Evolutionary conservation across 2,113 vertebrate genomes (phyloP).

Genomic region (Saguinus midas): DNA sequence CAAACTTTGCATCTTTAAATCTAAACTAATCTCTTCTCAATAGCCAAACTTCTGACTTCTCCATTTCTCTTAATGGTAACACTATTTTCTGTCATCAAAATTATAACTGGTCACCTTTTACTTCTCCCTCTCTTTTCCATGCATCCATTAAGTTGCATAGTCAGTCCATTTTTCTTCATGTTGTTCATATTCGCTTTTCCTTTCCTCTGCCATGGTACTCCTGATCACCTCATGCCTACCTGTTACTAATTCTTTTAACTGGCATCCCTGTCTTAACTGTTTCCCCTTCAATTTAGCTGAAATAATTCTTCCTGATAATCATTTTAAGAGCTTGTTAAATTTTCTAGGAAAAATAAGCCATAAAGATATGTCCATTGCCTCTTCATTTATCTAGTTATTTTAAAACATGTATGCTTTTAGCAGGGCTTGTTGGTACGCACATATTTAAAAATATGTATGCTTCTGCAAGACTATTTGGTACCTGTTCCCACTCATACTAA

Average conservation of each 20-base stretch:
- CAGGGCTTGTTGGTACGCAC: not conserved
- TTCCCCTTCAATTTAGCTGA: not conserved
- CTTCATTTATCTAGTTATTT: not conserved
- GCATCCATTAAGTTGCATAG: not conserved
- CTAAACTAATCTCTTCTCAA: not conserved
- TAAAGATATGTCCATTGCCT: not conserved
- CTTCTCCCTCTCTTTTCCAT: not conserved
- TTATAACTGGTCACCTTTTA: not conserved
- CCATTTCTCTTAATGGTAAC: not conserved
- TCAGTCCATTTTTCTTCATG: not conserved
- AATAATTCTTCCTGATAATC: not conserved
- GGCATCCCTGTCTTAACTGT: not conserved
- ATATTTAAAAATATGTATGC: not conserved
- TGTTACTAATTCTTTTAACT: not conserved
- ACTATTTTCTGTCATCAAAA: not conserved
- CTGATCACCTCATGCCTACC: not conserved
- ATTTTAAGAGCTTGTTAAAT: not conserved
- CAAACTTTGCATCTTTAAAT: not conserved
- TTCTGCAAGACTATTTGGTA: not conserved
- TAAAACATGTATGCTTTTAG: not conserved
- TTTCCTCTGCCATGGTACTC: not conserved
- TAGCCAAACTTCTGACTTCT: not conserved
- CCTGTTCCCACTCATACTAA: not conserved
- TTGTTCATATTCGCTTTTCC: not conserved
- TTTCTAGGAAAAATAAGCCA: constrained; percentile 27